Evolutionary conservation across 1,140 invertebrate genomes (phyloP).

Genomic region (Drosophila oshimai): DNA sequence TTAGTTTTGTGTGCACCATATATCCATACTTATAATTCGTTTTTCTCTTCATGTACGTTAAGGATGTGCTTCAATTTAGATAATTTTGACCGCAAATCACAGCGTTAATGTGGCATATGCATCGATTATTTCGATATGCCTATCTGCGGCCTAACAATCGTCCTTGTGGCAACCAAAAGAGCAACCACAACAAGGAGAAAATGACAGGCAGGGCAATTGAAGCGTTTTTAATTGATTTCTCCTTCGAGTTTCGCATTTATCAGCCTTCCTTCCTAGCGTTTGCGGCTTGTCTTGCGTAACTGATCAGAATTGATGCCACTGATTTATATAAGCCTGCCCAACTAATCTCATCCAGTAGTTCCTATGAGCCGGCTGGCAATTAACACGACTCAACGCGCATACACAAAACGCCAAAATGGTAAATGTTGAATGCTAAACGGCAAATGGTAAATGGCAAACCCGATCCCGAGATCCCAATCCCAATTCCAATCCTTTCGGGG

Average conservation of each 20-base stretch:
- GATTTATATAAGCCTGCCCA: constrained; percentile 57
- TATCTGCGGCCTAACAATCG: not conserved
- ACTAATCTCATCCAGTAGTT: constrained; percentile 64
- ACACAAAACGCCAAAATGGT: constrained; percentile 30
- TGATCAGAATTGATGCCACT: constrained; percentile 52
- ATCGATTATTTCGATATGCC: constrained; percentile 33
- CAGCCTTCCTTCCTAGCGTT: constrained; percentile 10
- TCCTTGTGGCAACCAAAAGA: constrained; percentile 24
- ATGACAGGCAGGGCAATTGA: constrained; percentile 39
- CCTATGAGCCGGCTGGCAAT: constrained; percentile 38
- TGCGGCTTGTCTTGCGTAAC: constrained; percentile 52
- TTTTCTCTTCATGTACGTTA: no score
- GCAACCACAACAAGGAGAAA: constrained; percentile 17
- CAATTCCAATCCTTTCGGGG: constrained; percentile 61
- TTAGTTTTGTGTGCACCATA: no score
- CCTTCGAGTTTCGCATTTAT: constrained; percentile 31
- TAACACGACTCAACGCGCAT: constrained; percentile 73
- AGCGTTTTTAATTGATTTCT: constrained; percentile 73
- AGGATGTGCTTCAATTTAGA: constrained; percentile 1
- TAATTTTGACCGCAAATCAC: constrained; percentile 9
- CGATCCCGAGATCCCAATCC: constrained; percentile 14
- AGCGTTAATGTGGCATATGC: constrained; percentile 31
- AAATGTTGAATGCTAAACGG: constrained; percentile 21
- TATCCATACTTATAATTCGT: no score
- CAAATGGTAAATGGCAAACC: constrained; percentile 1